Percentiles rank a stretch among this genome's conserved stretches.
Evolutionary conservation across 2,888 invertebrate genomes (phyloP).

Genomic region (Diadegma fenestrale): DNA sequence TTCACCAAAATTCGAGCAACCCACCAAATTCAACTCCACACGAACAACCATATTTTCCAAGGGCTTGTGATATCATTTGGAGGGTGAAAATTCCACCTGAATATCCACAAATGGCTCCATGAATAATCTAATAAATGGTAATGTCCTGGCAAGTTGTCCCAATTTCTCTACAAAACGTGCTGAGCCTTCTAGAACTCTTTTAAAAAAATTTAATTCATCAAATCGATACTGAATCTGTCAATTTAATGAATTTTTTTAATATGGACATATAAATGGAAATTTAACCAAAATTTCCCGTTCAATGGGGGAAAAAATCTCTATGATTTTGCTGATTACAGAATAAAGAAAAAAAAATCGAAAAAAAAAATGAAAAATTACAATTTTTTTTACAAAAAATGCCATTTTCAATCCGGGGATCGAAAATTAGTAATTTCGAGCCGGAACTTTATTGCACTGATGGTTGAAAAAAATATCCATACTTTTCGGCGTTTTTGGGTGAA

Average conservation of each 20-base stretch:
- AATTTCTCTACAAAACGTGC: not conserved
- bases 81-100: constrained; percentile 1
- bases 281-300: too few species aligned
- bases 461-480: not conserved
- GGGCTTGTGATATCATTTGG: not conserved
- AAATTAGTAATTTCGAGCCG: too few species aligned
- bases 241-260: not conserved
- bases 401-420: too few species aligned
- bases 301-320: too few species aligned
- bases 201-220: not conserved
- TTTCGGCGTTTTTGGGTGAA: not conserved
- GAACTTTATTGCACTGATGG: not conserved
- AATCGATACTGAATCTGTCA: not conserved
- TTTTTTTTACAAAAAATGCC: too few species aligned
- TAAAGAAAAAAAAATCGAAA: too few species aligned
- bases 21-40: not conserved
- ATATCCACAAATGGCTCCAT: not conserved
- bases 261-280: too few species aligned
- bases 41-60: not conserved
- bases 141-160: not conserved
- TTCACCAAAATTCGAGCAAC: constrained; percentile 2
- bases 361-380: too few species aligned
- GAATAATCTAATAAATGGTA: constrained; percentile 2
- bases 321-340: too few species aligned
- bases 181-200: not conserved